A percentile compares a stretch with the other conserved stretches of the same genome.
phyloP scores from a whole-genome alignment of 2,888 invertebrate species.

The Lissocephala sabroskyi region DNA sequence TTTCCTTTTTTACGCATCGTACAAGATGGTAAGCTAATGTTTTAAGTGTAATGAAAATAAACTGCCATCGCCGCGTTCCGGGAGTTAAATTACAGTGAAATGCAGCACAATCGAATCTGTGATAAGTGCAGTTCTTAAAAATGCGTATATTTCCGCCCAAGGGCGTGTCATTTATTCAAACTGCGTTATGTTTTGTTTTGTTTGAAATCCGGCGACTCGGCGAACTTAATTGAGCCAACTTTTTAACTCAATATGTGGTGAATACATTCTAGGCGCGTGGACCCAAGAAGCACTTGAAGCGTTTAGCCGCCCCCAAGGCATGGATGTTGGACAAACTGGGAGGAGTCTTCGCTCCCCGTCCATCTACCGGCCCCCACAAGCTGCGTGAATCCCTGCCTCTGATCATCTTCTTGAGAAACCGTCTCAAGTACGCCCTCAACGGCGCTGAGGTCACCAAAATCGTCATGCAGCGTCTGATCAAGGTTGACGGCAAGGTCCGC shows the following conservation, averaged over 20 bases:
- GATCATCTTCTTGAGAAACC: conserved; percentile 96
- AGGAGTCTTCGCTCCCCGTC: conserved; percentile 97
- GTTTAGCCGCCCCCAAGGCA: conserved; percentile 98
- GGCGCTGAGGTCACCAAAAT: conserved; percentile 98
- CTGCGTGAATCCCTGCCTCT: conserved; percentile 96
- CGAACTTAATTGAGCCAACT: conserved; percentile 2
- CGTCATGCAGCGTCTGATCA: conserved; percentile 97
- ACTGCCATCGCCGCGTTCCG: conserved; percentile 46
- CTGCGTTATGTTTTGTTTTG: conserved; percentile 17
- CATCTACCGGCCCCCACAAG: conserved; percentile 98
- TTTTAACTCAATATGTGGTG: conserved; percentile 10
- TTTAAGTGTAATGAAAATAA: conserved; percentile 45
- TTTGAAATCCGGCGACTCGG: conserved; percentile 26
- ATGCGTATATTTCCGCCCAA: conserved; percentile 27
- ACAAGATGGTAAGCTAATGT: conserved; percentile 72
- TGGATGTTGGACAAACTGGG: conserved; percentile 99
- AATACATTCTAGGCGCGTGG: conserved; percentile 88
- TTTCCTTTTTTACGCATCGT: conserved; percentile 69
- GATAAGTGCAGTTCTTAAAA: conserved; percentile 10
- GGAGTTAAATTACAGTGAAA: conserved; percentile 23
- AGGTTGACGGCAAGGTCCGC: conserved; percentile 98
- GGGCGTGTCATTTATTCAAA: conserved; percentile 3
- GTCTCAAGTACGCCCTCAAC: conserved; percentile 98
- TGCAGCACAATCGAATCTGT: conserved; percentile 11
- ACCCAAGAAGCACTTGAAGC: conserved; percentile 99